Percentiles rank a stretch among this genome's conserved stretches.
Conservation (phyloP, 2,888 invertebrate species). For the Galeruca laticollis region DNA sequence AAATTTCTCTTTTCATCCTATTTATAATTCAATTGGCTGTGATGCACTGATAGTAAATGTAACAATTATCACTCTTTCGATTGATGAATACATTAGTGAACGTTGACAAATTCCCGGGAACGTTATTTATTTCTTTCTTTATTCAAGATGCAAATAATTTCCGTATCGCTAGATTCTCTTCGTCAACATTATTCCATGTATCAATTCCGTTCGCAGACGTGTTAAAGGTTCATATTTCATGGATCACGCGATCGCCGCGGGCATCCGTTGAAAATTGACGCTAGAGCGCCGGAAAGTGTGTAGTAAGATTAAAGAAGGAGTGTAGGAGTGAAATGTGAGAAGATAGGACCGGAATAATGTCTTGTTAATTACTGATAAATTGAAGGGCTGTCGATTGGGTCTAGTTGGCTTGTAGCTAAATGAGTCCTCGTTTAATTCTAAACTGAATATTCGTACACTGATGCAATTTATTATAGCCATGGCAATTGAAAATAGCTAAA, state of each 20-base stretch:
- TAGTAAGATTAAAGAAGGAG: conserved; percentile 4
- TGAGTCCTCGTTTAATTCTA: conserved; percentile 1
- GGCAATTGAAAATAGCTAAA: not conserved
- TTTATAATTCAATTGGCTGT: too few species aligned
- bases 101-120: too few species aligned
- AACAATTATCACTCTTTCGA: too few species aligned
- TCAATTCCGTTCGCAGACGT: conserved; percentile 40
- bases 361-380: conserved; percentile 53
- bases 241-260: conserved; percentile 47
- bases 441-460: not conserved
- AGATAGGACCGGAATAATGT: conserved; percentile 44
- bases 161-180: conserved; percentile 28
- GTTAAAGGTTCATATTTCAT: conserved; percentile 48
- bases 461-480: conserved; percentile 1
- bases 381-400: conserved; percentile 48
- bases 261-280: conserved; percentile 40
- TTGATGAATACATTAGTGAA: too few species aligned
- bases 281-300: conserved; percentile 37
- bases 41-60: too few species aligned
- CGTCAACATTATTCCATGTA: conserved; percentile 32
- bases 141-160: conserved; percentile 10
- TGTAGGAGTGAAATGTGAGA: conserved; percentile 12
- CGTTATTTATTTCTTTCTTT: too few species aligned
- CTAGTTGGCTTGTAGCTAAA: conserved; percentile 2
- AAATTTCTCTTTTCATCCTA: too few species aligned